These are phyloP conservation scores for Plectrocnemia conspersa DNA, from an alignment of 1,140 invertebrate genomes.

Conservation along the genomic window DNA sequence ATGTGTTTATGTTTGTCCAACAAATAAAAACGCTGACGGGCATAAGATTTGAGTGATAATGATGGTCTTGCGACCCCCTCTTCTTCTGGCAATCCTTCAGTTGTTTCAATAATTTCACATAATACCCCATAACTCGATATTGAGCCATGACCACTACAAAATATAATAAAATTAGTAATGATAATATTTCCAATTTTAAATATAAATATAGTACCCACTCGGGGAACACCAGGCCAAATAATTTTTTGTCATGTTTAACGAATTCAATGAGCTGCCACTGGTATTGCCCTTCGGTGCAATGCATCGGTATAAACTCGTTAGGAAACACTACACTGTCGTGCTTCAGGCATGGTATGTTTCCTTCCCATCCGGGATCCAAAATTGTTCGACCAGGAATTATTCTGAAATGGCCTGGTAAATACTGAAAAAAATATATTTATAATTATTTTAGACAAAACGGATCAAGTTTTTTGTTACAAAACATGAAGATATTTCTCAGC, in stretches of 20 bases:
- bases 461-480: neutral
- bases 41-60: conserved; percentile 42
- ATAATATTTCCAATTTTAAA: neutral
- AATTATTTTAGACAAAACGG: neutral
- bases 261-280: conserved; percentile 36
- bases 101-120: conserved; percentile 45
- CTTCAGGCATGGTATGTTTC: conserved; percentile 40
- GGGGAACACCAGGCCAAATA: conserved; percentile 46
- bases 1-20: conserved; percentile 1
- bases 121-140: conserved; percentile 44
- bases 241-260: conserved; percentile 39
- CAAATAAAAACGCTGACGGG: conserved; percentile 40
- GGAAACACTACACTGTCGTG: conserved; percentile 46
- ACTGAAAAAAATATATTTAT: conserved; percentile 16
- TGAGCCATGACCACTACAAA: conserved; percentile 37
- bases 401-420: conserved; percentile 33
- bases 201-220: conserved; percentile 38
- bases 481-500: neutral
- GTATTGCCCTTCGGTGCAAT: conserved; percentile 36
- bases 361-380: conserved; percentile 45
- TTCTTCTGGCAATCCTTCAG: neutral
- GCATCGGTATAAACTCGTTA: conserved; percentile 47
- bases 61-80: neutral
- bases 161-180: neutral
- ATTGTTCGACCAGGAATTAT: conserved; percentile 39